A percentile compares a stretch with the other conserved stretches of the same genome.
These are phyloP conservation scores for Entomobrya proxima DNA, from an alignment of 2,888 invertebrate species.

Conservation along the genomic window DNA sequence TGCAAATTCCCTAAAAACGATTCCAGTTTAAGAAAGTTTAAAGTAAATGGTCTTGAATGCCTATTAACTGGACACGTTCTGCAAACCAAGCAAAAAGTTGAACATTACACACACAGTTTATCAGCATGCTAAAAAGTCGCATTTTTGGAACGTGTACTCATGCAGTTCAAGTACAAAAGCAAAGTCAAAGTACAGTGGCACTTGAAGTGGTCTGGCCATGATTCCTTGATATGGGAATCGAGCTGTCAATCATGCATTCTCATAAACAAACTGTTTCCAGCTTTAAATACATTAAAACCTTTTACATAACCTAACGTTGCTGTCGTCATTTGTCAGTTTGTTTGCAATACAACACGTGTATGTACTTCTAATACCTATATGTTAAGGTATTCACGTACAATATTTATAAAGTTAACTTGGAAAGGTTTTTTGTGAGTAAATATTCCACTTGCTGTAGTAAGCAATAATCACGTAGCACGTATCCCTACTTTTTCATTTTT, in stretches of 20 bases:
- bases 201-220: constrained; percentile 52
- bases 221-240: not conserved
- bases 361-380: too few relatives aligned
- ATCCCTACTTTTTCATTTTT: not conserved
- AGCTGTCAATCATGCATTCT: not conserved
- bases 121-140: not conserved
- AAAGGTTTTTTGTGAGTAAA: constrained; percentile 29
- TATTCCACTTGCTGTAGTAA: not conserved
- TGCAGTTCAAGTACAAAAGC: not conserved
- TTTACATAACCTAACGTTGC: not conserved
- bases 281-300: not conserved
- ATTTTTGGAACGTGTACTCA: too few relatives aligned
- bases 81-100: too few relatives aligned
- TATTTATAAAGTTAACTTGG: not conserved
- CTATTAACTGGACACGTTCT: too few relatives aligned
- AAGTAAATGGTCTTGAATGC: too few relatives aligned
- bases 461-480: not conserved
- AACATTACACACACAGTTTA: too few relatives aligned
- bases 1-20: too few relatives aligned
- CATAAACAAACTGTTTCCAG: not conserved
- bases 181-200: constrained; percentile 50
- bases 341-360: too few relatives aligned
- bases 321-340: too few relatives aligned
- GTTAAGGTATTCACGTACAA: not conserved
- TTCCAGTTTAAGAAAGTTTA: too few relatives aligned